Conservation (phyloP, 2,888 invertebrate genomes). For the Loripinus fragilis region DNA sequence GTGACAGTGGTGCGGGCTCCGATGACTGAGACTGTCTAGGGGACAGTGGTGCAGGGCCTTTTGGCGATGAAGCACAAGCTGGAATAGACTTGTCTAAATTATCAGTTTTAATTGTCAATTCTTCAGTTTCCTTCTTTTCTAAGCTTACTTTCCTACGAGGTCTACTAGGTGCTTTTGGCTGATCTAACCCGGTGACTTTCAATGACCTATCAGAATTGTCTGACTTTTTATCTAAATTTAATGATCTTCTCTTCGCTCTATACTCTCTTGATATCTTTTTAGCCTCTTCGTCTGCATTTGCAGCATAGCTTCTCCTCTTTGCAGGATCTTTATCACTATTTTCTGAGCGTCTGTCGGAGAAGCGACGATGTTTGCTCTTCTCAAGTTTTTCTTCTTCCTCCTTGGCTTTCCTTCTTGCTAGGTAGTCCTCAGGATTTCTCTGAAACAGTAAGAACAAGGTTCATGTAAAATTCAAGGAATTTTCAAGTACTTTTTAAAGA, state of each 20-base stretch:
- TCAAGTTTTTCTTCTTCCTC: slow-evolving; percentile 71
- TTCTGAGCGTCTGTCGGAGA: slow-evolving; percentile 48
- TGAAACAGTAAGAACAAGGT: slow-evolving; percentile 58
- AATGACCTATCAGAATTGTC: slow-evolving; percentile 39
- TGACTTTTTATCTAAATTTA: slow-evolving; percentile 63
- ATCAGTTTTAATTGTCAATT: slow-evolving; percentile 43
- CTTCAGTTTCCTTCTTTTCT: slow-evolving; percentile 33
- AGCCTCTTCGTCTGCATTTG: slow-evolving; percentile 49
- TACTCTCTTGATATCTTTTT: slow-evolving; percentile 66
- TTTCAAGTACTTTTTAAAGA: too few species aligned
- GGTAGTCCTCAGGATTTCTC: slow-evolving; percentile 76
- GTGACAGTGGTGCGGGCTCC: slow-evolving; percentile 40
- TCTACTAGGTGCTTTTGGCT: slow-evolving; percentile 25
- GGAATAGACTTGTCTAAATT: slow-evolving; percentile 47
- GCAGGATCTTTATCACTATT: slow-evolving; percentile 41
- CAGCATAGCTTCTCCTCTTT: slow-evolving; percentile 59
- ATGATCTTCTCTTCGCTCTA: slow-evolving; percentile 69
- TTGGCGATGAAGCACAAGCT: slow-evolving; percentile 57
- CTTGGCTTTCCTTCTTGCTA: slow-evolving; percentile 66
- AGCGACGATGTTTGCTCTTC: slow-evolving; percentile 63
- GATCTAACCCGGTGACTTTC: neutral
- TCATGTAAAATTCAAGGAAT: too few species aligned
- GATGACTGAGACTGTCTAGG: slow-evolving; percentile 31
- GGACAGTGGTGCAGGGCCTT: slow-evolving; percentile 35
- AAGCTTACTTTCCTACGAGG: slow-evolving; percentile 22